A percentile compares a stretch with the other conserved stretches of the same genome.
phyloP scores from a whole-genome alignment of 2,113 vertebrate species.

The Columbina picui region DNA sequence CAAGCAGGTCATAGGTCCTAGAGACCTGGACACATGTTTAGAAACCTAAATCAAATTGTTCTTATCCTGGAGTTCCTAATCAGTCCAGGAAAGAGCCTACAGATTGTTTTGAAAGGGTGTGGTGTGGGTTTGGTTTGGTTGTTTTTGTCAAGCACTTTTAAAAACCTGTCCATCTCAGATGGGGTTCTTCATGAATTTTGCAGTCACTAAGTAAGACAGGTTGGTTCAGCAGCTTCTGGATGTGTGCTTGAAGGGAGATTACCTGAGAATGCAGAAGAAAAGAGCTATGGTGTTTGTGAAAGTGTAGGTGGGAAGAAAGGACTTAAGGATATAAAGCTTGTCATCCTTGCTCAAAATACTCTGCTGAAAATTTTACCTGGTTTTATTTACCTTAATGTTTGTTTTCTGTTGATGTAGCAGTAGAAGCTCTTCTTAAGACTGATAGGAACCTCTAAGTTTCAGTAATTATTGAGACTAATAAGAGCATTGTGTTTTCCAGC shows the following conservation, averaged over 20 bases:
- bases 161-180: not conserved
- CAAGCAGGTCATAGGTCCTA: not conserved
- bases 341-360: not conserved
- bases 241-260: not conserved
- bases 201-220: not conserved
- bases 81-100: not conserved
- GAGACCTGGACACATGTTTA: not conserved
- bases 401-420: not conserved
- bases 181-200: not conserved
- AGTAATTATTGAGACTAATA: not conserved
- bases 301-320: not conserved
- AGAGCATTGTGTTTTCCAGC: not conserved
- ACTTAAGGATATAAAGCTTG: not conserved
- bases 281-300: not conserved
- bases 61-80: not conserved
- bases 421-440: not conserved
- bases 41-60: not conserved
- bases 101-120: not conserved
- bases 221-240: not conserved
- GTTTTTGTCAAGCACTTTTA: not conserved
- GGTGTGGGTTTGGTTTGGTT: not conserved
- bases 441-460: not conserved
- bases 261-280: not conserved
- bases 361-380: not conserved
- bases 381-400: not conserved